Conservation (phyloP, 2,888 invertebrate species). For the Pristionchus exspectatus region DNA sequence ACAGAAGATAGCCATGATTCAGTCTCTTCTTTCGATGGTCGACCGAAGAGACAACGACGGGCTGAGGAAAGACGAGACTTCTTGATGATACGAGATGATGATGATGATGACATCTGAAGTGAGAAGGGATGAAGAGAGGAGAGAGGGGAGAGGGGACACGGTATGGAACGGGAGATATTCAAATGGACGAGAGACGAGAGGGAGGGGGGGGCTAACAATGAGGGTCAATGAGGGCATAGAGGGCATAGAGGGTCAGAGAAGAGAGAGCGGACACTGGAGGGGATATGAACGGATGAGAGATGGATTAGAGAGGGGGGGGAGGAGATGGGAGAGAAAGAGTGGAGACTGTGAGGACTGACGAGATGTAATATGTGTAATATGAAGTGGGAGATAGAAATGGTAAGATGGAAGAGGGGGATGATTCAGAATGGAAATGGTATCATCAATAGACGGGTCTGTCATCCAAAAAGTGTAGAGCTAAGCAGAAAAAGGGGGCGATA, state of each 20-base stretch:
- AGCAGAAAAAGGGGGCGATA: neutral
- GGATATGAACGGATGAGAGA: neutral
- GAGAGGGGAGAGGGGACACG: neutral
- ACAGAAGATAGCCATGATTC: constrained; percentile 9
- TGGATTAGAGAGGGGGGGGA: neutral
- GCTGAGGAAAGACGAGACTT: constrained; percentile 18
- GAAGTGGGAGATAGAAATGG: neutral
- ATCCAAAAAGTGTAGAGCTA: neutral
- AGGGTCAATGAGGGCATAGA: constrained; percentile 49
- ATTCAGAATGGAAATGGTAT: neutral
- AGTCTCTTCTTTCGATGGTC: constrained; percentile 5
- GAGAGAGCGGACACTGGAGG: neutral
- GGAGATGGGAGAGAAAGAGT: neutral
- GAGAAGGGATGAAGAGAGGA: neutral
- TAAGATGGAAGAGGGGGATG: neutral
- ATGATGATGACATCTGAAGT: constrained; percentile 46
- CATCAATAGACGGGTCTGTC: neutral
- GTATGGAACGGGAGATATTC: neutral
- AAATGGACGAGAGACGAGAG: neutral
- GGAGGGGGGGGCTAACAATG: constrained; percentile 7
- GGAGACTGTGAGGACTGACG: neutral
- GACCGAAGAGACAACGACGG: constrained; percentile 49
- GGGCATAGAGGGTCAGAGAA: constrained; percentile 21
- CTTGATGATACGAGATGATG: neutral
- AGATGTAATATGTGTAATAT: constrained; percentile 26